These are phyloP conservation scores for Dryobates pubescens DNA, from an alignment of 2,797 vertebrate genomes.

Conservation along the genomic window DNA sequence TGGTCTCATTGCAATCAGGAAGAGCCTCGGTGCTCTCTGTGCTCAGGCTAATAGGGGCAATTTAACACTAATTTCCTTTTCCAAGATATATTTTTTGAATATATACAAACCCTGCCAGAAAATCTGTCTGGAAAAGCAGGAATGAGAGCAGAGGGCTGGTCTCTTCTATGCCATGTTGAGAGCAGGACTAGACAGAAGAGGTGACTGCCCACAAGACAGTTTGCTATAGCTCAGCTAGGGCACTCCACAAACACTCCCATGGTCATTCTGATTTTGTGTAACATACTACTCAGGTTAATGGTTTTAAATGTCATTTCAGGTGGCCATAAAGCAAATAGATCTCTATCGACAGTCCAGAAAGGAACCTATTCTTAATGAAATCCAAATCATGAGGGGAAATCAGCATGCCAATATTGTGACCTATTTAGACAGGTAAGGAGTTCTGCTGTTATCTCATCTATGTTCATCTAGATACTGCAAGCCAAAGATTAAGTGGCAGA, in stretches of 20 bases:
- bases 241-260: not conserved
- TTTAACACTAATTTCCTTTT: not conserved
- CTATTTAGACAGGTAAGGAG: conserved; percentile 95
- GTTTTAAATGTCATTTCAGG: conserved; percentile 79
- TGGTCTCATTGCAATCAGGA: too few relatives aligned
- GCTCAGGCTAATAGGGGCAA: too few relatives aligned
- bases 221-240: not conserved
- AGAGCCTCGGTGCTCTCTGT: too few relatives aligned
- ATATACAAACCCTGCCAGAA: not conserved
- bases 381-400: conserved; percentile 99
- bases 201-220: not conserved
- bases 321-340: conserved; percentile 99
- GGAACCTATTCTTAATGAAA: conserved; percentile 99
- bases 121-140: not conserved
- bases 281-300: not conserved
- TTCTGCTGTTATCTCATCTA: not conserved
- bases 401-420: conserved; percentile 99
- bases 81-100: not conserved
- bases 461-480: not conserved
- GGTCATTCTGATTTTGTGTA: not conserved
- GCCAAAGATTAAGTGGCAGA: not conserved
- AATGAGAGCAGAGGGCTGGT: not conserved
- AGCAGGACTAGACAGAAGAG: too few relatives aligned
- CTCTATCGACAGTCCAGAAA: conserved; percentile 99
- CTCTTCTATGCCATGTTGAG: not conserved